Evolutionary conservation across 1,140 invertebrate genomes (phyloP), one percentile per base, ranked within the genome.

Genomic region (Cataglyphis hispanica): DNA sequence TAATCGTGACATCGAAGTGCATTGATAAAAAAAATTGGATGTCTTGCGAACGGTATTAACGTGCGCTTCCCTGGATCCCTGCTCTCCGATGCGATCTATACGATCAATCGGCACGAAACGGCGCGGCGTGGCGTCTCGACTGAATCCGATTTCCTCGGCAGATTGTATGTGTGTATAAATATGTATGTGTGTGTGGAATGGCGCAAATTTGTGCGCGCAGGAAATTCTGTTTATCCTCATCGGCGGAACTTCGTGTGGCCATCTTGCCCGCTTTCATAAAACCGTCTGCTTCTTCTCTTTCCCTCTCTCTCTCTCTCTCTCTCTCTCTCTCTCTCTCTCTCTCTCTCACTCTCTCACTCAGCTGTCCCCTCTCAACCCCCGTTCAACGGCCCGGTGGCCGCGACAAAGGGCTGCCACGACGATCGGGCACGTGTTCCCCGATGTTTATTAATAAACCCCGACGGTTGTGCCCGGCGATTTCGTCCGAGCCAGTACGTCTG

Each of bases 401-500:
- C 92, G 91, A 93, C 92, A 93, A 93, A 93, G 92, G 92, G 91
- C 85, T 87, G 92, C 91, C 85, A 91, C 84, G 89, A 76, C 86
- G 89, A 90, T 90, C 86, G 91, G 93, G 93, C 93, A 94, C 93
- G 92, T 93, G 93, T 93, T 93, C 91, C 84, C 81, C 90, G 88
- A 91, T 91, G 93, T 93, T 94, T 94, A 94, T 94, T 94, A 94
- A 94, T 94, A 94, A 93, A 94, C 93, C 89, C 74, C 92, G 89
- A 92, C 92, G 91, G 78, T 46, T 86, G 89, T 87, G 88, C 86
- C 80, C 91, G 91, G 93, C 92, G 87, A 93, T 93, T 92, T 93
- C 89, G 91, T 50, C 86, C 89, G 86, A 91, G 90, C 83, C 84
- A 75, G 91, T 86, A 89, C 87, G 91, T 90, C 87, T 87, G 90